phyloP scores from a whole-genome alignment of 2,113 vertebrate species.

The Chunga burmeisteri region DNA sequence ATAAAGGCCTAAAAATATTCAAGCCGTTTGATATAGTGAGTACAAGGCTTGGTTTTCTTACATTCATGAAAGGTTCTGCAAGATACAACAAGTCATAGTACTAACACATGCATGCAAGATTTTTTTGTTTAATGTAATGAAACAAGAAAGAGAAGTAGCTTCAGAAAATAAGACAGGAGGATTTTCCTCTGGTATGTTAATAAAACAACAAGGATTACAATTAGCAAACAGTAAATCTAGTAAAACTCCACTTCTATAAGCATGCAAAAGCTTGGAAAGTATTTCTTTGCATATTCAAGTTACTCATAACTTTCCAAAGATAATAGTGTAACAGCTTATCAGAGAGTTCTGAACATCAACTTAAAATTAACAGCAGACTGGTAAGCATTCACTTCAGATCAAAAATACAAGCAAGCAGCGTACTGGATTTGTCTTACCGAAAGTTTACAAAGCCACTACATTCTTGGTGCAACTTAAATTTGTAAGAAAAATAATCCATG shows the following conservation, averaged over 20 bases:
- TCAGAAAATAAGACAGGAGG: neutral
- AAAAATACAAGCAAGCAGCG: neutral
- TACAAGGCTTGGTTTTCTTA: neutral
- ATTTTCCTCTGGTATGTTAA: neutral
- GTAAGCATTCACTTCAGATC: neutral
- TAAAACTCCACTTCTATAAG: neutral
- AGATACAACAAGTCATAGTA: neutral
- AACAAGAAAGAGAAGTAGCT: neutral
- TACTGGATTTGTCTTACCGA: neutral
- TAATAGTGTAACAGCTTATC: neutral
- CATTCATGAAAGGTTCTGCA: neutral
- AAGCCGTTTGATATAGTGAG: neutral
- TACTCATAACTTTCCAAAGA: neutral
- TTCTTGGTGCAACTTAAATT: neutral
- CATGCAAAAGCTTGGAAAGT: neutral
- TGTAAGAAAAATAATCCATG: neutral
- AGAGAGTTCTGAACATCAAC: neutral
- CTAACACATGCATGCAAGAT: neutral
- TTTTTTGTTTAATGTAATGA: neutral
- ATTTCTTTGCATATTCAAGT: neutral
- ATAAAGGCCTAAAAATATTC: constrained; percentile 44
- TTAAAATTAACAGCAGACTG: neutral
- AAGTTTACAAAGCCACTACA: neutral
- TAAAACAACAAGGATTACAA: neutral
- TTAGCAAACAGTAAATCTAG: neutral